Conservation (phyloP, 2,797 vertebrate genomes). For the Eulemur rubriventer region DNA sequence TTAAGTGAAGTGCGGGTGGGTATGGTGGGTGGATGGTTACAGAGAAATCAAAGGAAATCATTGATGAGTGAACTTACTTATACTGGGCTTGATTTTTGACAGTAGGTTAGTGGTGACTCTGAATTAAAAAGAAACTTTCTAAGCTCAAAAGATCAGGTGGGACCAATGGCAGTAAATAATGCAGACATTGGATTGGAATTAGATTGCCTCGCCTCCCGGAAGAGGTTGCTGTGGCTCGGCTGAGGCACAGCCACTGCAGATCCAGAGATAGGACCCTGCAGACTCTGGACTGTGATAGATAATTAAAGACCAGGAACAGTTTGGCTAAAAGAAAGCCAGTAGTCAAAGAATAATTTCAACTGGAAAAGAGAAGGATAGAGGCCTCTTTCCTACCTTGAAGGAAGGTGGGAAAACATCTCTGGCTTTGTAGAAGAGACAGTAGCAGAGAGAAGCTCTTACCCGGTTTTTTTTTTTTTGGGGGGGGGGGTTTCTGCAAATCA, state of each 20-base stretch:
- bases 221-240: constrained; percentile 53
- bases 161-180: constrained; percentile 28
- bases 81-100: constrained; percentile 71
- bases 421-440: constrained; percentile 4
- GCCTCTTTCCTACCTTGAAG: neutral
- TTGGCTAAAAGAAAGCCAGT: neutral
- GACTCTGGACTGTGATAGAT: neutral
- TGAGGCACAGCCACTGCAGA: constrained; percentile 48
- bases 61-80: neutral
- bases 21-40: neutral
- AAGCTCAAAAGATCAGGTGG: constrained; percentile 73
- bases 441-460: neutral
- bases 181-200: constrained; percentile 64
- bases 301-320: constrained; percentile 2
- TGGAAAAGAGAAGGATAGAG: constrained; percentile 8
- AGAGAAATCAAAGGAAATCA: neutral
- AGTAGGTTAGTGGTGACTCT: constrained; percentile 73
- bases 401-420: neutral
- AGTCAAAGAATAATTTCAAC: constrained; percentile 3
- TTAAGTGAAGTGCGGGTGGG: neutral
- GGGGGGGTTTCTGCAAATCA: neutral
- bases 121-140: constrained; percentile 70
- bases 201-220: constrained; percentile 67
- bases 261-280: neutral
- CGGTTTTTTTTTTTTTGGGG: neutral